A percentile compares a stretch with the other conserved stretches of the same genome.
Conservation (phyloP, 2,888 invertebrate genomes). For the Aquatica leii region DNA sequence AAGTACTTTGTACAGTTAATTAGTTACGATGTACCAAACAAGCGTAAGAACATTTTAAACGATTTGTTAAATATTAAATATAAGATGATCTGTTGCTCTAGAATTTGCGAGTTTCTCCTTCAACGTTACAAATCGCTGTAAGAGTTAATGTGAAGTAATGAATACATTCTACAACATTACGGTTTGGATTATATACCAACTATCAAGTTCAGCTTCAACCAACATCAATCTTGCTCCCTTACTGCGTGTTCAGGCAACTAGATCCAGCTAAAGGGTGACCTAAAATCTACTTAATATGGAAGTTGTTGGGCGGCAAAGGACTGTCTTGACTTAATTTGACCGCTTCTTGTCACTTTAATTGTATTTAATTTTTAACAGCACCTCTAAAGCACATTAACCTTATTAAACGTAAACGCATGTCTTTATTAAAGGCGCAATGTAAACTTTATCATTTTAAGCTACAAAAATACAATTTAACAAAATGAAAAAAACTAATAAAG, state of each 20-base stretch:
- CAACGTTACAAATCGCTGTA: conserved; percentile 57
- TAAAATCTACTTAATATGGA: conserved; percentile 37
- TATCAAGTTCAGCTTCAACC: conserved; percentile 60
- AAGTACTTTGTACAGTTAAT: no score
- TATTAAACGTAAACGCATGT: no score
- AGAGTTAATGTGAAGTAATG: conserved; percentile 61
- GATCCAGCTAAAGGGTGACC: conserved; percentile 36
- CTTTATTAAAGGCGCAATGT: no score
- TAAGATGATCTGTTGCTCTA: conserved; percentile 46
- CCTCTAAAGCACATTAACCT: conserved; percentile 15
- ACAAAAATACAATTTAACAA: no score
- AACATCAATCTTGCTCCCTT: conserved; percentile 59
- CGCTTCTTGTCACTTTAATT: conserved; percentile 27
- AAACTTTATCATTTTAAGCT: no score
- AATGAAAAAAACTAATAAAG: no score
- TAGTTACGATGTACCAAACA: no score
- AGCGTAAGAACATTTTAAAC: no score
- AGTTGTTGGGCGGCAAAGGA: conserved; percentile 24
- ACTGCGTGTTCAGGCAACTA: conserved; percentile 36
- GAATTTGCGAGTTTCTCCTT: conserved; percentile 37
- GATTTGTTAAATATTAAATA: conserved; percentile 13
- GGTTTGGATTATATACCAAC: conserved; percentile 62
- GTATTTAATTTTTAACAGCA: conserved; percentile 21
- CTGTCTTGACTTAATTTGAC: conserved; percentile 29
- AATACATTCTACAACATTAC: conserved; percentile 62